Conservation (phyloP, 1,140 invertebrate species). For the Bombus waltoni region DNA sequence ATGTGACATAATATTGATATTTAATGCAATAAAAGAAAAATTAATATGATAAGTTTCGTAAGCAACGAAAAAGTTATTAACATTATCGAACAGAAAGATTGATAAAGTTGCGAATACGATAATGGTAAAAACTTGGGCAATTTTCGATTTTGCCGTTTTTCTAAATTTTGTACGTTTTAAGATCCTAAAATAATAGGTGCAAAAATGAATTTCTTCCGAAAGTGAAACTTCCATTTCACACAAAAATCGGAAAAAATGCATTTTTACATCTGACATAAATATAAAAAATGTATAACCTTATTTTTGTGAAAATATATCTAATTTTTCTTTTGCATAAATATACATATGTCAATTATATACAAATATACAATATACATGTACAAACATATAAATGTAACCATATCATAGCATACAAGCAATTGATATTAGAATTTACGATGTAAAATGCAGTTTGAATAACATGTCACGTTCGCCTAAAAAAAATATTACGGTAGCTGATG, state of each 20-base stretch:
- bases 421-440: neutral
- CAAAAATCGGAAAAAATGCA: no score
- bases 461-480: neutral
- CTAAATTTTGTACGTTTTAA: neutral
- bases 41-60: neutral
- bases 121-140: neutral
- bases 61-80: neutral
- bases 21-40: neutral
- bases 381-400: no score
- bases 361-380: no score
- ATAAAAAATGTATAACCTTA: no score
- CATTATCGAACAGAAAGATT: neutral
- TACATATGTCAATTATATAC: neutral
- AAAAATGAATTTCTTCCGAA: no score
- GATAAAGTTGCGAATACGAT: neutral
- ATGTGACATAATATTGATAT: neutral
- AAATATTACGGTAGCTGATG: no score
- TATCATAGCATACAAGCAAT: neutral
- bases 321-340: neutral
- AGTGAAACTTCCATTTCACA: no score
- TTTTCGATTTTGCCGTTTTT: neutral
- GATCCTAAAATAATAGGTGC: no score
- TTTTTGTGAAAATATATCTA: neutral
- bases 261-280: no score
- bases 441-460: neutral